These are phyloP conservation scores for Nemotelus pantherinus DNA, from an alignment of 2,888 invertebrate species.

Conservation along the genomic window DNA sequence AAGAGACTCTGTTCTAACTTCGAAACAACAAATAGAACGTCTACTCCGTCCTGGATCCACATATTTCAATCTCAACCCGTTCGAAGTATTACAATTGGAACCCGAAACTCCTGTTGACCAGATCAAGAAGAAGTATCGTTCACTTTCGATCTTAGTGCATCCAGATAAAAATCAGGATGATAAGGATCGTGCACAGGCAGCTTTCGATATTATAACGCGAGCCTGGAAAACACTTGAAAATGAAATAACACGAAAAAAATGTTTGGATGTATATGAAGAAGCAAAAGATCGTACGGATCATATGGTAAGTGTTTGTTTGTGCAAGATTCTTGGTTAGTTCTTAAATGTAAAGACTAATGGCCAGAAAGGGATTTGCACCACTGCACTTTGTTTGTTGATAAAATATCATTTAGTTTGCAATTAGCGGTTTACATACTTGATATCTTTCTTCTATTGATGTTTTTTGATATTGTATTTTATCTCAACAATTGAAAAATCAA, in stretches of 20 bases:
- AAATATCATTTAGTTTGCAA: too few relatives aligned
- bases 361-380: not conserved
- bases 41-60: conserved; percentile 95
- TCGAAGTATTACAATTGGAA: conserved; percentile 89
- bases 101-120: conserved; percentile 89
- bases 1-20: conserved; percentile 94
- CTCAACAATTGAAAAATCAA: too few relatives aligned
- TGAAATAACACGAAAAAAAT: conserved; percentile 92
- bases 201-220: conserved; percentile 92
- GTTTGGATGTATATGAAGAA: conserved; percentile 96
- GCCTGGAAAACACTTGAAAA: conserved; percentile 96
- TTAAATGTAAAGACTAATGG: conserved; percentile 1
- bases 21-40: conserved; percentile 96
- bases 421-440: too few relatives aligned
- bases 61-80: conserved; percentile 98
- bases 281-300: conserved; percentile 94
- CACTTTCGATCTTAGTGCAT: conserved; percentile 97
- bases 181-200: conserved; percentile 90
- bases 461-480: too few relatives aligned
- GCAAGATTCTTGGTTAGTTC: not conserved
- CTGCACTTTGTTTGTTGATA: too few relatives aligned
- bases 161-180: conserved; percentile 99
- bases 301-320: conserved; percentile 72
- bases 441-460: too few relatives aligned
- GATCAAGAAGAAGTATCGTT: conserved; percentile 95